Evolutionary conservation across 2,888 invertebrate genomes (phyloP).

Genomic region (Prionchulus punctatus): DNA sequence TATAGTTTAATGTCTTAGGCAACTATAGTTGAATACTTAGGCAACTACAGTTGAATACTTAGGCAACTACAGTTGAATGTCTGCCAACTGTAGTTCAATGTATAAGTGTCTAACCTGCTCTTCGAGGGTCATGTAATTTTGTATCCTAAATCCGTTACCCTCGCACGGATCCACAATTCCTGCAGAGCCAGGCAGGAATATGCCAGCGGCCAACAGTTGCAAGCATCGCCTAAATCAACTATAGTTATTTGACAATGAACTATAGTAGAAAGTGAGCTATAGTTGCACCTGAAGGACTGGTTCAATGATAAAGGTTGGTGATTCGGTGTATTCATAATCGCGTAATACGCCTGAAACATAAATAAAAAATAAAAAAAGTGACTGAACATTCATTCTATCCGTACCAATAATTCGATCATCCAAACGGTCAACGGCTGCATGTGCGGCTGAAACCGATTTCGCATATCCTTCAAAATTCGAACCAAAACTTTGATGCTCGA

Average conservation of each 20-base stretch:
- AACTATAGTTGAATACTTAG: not conserved
- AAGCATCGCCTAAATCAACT: constrained; percentile 68
- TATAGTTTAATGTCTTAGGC: not conserved
- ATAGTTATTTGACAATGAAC: constrained; percentile 32
- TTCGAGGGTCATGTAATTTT: constrained; percentile 71
- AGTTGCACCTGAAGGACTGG: constrained; percentile 54
- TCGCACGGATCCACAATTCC: constrained; percentile 65
- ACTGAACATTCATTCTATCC: not conserved
- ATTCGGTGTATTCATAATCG: constrained; percentile 86
- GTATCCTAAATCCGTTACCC: constrained; percentile 59
- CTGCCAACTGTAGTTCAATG: not conserved
- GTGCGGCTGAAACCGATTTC: constrained; percentile 70
- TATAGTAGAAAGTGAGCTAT: not conserved
- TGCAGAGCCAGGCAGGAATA: constrained; percentile 73
- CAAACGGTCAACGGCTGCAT: constrained; percentile 79
- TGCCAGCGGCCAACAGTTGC: constrained; percentile 74
- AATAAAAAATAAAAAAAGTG: too few relatives aligned
- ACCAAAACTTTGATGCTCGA: constrained; percentile 88
- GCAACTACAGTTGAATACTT: not conserved
- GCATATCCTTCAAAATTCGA: constrained; percentile 75
- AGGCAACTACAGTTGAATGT: not conserved
- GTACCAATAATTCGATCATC: constrained; percentile 74
- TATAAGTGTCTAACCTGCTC: constrained; percentile 43
- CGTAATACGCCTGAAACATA: constrained; percentile 58
- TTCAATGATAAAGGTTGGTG: constrained; percentile 79